Conservation (phyloP, 2,113 vertebrate genomes). For the Dicrurus megarhynchus region DNA sequence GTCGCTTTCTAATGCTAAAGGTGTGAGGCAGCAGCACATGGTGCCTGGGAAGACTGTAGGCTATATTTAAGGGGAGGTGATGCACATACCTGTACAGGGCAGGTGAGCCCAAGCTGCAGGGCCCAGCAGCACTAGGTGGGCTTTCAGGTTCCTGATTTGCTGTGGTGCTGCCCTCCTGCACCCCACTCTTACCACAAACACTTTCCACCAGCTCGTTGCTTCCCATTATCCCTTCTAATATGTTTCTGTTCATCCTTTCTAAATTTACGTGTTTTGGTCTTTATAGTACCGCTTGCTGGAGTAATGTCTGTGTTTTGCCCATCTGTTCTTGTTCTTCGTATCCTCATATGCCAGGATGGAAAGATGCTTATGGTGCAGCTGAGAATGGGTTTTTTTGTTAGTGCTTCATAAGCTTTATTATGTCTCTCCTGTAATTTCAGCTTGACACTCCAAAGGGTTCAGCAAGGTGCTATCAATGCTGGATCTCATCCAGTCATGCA, state of each 20-base stretch:
- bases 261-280: neutral
- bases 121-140: neutral
- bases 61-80: neutral
- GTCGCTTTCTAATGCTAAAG: neutral
- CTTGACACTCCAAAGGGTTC: conserved; percentile 35
- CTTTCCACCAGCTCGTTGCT: neutral
- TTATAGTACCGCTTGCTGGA: neutral
- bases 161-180: neutral
- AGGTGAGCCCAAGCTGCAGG: neutral
- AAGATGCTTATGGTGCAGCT: neutral
- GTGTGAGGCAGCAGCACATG: neutral
- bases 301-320: neutral
- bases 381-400: neutral
- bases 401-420: neutral
- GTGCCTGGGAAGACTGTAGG: neutral
- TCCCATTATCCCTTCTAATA: neutral
- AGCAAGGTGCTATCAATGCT: conserved; percentile 31
- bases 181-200: neutral
- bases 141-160: neutral
- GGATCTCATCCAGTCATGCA: conserved; percentile 36
- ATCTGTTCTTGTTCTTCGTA: neutral
- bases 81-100: neutral
- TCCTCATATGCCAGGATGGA: neutral
- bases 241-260: neutral
- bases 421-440: neutral